Evolutionary conservation across 2,888 invertebrate species (phyloP).

Genomic region (Tiliacea citrago): DNA sequence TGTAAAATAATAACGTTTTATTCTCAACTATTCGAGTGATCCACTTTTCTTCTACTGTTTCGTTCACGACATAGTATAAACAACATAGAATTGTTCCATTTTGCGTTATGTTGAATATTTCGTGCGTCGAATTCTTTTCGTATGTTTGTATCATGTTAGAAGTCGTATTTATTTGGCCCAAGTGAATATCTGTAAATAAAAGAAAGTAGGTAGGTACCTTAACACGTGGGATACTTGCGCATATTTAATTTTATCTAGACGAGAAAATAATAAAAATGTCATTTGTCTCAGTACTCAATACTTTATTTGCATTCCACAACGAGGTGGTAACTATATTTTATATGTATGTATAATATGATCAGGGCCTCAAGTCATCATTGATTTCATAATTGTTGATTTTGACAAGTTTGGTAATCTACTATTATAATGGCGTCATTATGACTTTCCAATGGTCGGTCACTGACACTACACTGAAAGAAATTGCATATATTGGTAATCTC

Average conservation of each 20-base stretch:
- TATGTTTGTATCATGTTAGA: conserved; percentile 5
- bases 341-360: no score
- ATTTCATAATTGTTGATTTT: no score
- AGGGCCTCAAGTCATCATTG: no score
- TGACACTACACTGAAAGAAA: no score
- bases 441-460: no score
- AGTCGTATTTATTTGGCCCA: conserved; percentile 19
- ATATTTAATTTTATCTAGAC: background rate
- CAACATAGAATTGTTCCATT: conserved; percentile 38
- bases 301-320: no score
- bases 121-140: rapidly evolving
- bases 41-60: background rate
- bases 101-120: background rate
- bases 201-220: background rate
- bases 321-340: no score
- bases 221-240: background rate
- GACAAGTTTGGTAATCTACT: no score
- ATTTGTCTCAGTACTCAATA: no score
- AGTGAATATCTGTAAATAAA: conserved; percentile 36
- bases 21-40: conserved; percentile 13
- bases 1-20: conserved; percentile 39
- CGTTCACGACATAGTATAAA: conserved; percentile 1
- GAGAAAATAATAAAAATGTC: background rate
- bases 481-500: no score
- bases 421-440: no score